These are phyloP conservation scores for Xanthorhoe spadicearia DNA, from an alignment of 2,888 invertebrate genomes.

Conservation along the genomic window DNA sequence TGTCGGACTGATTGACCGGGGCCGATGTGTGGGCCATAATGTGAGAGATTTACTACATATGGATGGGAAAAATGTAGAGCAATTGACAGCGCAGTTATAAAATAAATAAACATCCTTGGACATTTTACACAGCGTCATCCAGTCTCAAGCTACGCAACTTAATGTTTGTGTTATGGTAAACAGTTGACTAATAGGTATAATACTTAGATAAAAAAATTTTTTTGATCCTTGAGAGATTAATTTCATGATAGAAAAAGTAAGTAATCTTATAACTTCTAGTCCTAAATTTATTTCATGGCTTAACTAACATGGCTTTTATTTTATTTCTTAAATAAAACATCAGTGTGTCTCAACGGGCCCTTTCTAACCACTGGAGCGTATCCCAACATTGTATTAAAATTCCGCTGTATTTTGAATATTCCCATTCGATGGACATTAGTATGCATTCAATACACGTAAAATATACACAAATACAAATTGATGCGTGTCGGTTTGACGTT, in stretches of 20 bases:
- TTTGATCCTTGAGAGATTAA: no score
- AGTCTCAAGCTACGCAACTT: no score
- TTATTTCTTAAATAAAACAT: neutral
- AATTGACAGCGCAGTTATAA: no score
- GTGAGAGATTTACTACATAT: conserved; percentile 44
- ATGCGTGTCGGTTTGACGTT: conserved; percentile 4
- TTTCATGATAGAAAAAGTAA: no score
- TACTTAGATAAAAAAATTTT: no score
- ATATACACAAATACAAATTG: neutral
- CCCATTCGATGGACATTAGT: conserved; percentile 33
- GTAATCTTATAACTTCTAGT: no score
- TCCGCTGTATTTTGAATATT: conserved; percentile 48
- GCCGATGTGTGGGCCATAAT: conserved; percentile 55
- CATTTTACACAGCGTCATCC: no score
- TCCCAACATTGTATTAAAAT: conserved; percentile 59
- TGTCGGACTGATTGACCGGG: conserved; percentile 72
- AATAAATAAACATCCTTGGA: no score
- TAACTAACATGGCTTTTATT: neutral
- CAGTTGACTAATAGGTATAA: no score
- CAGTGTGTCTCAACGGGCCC: conserved; percentile 35
- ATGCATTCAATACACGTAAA: conserved; percentile 31
- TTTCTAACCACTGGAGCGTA: conserved; percentile 53
- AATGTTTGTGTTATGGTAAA: no score
- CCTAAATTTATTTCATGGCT: no score
- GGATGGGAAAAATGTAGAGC: neutral